These are phyloP conservation scores for Candoia aspera DNA, from an alignment of 2,113 vertebrate species.

Conservation along the genomic window DNA sequence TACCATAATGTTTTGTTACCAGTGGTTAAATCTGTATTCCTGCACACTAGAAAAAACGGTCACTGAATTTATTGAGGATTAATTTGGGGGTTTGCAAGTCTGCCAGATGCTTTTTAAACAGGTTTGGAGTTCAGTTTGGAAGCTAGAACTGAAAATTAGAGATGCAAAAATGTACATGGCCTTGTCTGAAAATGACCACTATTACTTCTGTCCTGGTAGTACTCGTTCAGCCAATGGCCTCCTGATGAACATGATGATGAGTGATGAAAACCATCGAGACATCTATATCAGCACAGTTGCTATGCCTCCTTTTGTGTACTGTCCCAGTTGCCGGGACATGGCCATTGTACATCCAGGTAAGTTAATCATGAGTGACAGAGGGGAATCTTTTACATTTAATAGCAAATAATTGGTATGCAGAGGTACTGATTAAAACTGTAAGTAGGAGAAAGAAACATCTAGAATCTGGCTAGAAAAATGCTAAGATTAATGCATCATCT, in stretches of 20 bases:
- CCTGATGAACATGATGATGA: slow-evolving; percentile 91
- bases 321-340: slow-evolving; percentile 77
- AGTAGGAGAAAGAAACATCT: neutral
- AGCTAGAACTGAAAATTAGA: neutral
- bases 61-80: neutral
- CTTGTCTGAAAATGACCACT: neutral
- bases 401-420: neutral
- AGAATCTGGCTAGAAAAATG: neutral
- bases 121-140: neutral
- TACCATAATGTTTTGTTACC: neutral
- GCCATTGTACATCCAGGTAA: slow-evolving; percentile 68
- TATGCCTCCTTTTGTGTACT: slow-evolving; percentile 80
- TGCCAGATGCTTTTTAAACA: neutral
- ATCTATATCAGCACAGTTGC: slow-evolving; percentile 89
- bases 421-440: neutral
- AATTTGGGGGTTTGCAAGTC: neutral
- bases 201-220: slow-evolving; percentile 59
- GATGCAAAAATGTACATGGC: neutral
- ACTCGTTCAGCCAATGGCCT: slow-evolving; percentile 86
- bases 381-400: neutral
- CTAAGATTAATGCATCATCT: neutral
- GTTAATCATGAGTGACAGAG: slow-evolving; percentile 41
- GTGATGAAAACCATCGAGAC: slow-evolving; percentile 91
- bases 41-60: neutral
- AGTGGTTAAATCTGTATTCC: neutral